These are phyloP conservation scores for Drosophila nr. medialis DNA, from an alignment of 2,888 invertebrate genomes.

Conservation along the genomic window DNA sequence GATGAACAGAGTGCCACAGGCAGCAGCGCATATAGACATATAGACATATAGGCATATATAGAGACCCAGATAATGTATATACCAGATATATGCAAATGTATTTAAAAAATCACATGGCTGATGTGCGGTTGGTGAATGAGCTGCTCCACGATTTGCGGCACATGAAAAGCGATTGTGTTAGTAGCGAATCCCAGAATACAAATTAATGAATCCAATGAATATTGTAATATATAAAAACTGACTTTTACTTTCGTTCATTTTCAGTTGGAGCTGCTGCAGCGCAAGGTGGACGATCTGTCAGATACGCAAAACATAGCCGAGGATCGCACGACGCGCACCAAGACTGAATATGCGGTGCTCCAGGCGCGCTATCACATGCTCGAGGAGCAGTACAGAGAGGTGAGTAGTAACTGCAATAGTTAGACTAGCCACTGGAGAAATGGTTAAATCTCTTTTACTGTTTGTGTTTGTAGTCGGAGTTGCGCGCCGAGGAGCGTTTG, in stretches of 20 bases:
- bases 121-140: conserved; percentile 82
- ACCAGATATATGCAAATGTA: conserved; percentile 80
- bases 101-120: conserved; percentile 84
- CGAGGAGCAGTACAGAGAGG: conserved; percentile 92
- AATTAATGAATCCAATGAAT: not conserved
- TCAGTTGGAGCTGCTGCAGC: conserved; percentile 96
- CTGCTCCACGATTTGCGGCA: conserved; percentile 83
- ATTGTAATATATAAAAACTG: not conserved
- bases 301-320: conserved; percentile 95
- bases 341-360: conserved; percentile 96
- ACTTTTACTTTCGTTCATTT: conserved; percentile 58
- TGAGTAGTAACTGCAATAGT: conserved; percentile 55
- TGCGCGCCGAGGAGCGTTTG: conserved; percentile 90
- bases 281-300: conserved; percentile 94
- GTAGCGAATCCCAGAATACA: conserved; percentile 50
- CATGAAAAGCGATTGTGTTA: conserved; percentile 84
- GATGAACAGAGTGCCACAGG: conserved; percentile 32
- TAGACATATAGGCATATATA: conserved; percentile 9
- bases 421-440: not conserved
- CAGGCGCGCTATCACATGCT: conserved; percentile 96
- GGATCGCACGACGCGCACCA: conserved; percentile 94
- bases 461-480: conserved; percentile 87
- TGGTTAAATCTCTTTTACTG: not conserved
- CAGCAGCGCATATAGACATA: not conserved
- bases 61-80: conserved; percentile 59